Evolutionary conservation across 2,113 vertebrate genomes (phyloP), one percentile per base, ranked within the genome.

Genomic region (Xiphophorus hellerii): DNA sequence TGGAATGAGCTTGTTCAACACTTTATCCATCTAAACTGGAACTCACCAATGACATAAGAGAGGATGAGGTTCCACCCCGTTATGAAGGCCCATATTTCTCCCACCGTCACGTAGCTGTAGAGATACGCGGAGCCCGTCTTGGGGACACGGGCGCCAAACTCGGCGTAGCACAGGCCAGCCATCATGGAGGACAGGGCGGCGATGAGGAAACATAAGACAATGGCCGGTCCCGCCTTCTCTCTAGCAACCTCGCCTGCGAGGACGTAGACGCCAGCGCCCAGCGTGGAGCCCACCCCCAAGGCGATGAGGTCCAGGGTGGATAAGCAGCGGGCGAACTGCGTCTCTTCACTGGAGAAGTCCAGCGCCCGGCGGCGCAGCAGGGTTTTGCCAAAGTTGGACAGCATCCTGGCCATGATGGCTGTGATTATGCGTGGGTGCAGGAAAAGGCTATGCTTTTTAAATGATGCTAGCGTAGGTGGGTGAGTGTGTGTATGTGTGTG

Each of bases 41-140:
- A 63, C 93, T 1, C 87, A 99, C 97, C 98, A 69, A 99, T 97
- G 67, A 99, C 95, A 1, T 98, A 99, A 9, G 98, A 99, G 71
- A 99, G 96, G 76, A 99, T 98, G 91, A 99, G 96, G 87, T 98
- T 99, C 98, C 97, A 99, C 1, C 98, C 98, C 0, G 98, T 96
- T 72, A 97, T 97, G 90, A 99, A 99, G 87, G 98, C 98, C 95
- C 97, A 99, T 76, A 99, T 96, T 90, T 99, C 98, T 0, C 98
- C 98, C 0, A 99, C 97, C 0, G 98, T 98, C 66, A 99, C 97
- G 0, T 98, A 98, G 90, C 97, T 99, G 94, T 99, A 99, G 37
- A 99, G 95, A 85, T 99, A 99, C 0, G 97, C 98, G 28, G 98
- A 99, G 54, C 98, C 98, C 0, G 97, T 96, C 86, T 97, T 96